Percentiles rank a stretch among this genome's conserved stretches.
Evolutionary conservation across 2,113 vertebrate species (phyloP).

Genomic region (Pelecanus crispus): DNA sequence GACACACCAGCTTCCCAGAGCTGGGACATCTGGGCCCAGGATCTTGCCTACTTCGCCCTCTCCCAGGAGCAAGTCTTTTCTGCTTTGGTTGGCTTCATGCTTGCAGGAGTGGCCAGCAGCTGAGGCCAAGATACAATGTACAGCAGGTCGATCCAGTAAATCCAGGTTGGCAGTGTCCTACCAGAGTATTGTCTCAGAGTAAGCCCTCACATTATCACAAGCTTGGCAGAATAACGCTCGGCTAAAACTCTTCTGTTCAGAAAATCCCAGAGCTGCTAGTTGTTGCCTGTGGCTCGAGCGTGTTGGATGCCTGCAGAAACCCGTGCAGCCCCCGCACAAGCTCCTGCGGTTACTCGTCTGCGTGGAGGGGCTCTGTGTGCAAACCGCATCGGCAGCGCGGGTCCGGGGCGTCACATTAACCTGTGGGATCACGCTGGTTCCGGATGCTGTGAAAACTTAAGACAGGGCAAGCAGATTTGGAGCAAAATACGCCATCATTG

Average conservation of each 20-base stretch:
- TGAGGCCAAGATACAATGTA: background rate
- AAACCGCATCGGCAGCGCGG: accelerated
- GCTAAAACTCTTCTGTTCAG: background rate
- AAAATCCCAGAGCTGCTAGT: background rate
- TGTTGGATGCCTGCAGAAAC: background rate
- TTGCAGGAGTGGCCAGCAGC: background rate
- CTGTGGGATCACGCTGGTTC: background rate
- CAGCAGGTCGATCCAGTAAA: background rate
- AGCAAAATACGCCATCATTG: background rate
- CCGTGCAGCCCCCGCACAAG: background rate
- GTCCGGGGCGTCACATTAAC: accelerated
- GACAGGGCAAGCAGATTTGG: background rate
- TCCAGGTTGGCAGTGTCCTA: background rate
- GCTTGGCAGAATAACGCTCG: background rate
- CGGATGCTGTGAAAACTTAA: background rate
- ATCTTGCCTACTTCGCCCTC: background rate
- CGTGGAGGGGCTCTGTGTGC: accelerated
- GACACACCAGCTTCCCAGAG: background rate
- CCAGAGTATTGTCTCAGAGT: background rate
- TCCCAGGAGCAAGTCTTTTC: background rate
- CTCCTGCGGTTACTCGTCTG: background rate
- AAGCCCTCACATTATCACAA: background rate
- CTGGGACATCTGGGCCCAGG: background rate
- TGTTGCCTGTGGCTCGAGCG: background rate
- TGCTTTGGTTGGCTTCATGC: background rate